Percentiles rank a stretch among this genome's conserved stretches.
Evolutionary conservation across 2,888 invertebrate species (phyloP).

Genomic region (Nematopogon swammerdamellus): DNA sequence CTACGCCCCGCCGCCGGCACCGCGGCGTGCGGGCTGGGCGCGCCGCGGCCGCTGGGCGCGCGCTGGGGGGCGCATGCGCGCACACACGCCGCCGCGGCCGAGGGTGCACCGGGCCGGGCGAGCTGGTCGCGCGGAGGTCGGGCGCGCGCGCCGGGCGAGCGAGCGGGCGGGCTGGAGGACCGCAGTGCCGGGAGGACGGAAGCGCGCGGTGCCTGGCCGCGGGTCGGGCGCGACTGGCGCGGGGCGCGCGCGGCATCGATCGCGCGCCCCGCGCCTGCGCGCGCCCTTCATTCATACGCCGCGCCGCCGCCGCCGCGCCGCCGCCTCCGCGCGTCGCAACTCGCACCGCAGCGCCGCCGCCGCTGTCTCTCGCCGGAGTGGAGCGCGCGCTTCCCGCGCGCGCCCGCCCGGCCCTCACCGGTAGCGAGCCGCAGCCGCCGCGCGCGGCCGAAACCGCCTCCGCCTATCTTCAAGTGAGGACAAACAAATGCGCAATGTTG

Average conservation of each 20-base stretch:
- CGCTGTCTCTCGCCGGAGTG: constrained; percentile 6
- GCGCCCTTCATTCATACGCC: constrained; percentile 6
- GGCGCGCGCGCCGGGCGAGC: constrained; percentile 5
- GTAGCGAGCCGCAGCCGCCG: constrained; percentile 9
- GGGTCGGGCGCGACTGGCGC: constrained; percentile 32
- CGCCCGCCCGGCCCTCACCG: constrained; percentile 7
- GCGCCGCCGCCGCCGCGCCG: constrained; percentile 12
- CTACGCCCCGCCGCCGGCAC: neutral
- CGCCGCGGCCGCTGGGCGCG: too few species aligned
- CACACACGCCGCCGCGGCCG: constrained; percentile 30
- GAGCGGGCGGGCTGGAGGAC: constrained; percentile 29
- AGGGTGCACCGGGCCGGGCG: constrained; percentile 22
- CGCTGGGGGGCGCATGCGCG: constrained; percentile 21
- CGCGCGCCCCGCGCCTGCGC: constrained; percentile 12
- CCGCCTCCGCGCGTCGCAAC: constrained; percentile 11
- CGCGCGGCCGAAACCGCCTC: constrained; percentile 1
- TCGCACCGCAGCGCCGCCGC: constrained; percentile 6
- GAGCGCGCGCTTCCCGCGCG: constrained; percentile 9
- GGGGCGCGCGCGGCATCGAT: constrained; percentile 12
- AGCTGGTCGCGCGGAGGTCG: too few species aligned
- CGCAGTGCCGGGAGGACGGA: constrained; percentile 25
- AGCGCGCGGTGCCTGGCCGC: constrained; percentile 26
- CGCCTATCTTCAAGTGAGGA: too few species aligned
- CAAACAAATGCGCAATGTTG: too few species aligned
- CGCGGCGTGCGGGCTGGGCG: constrained; percentile 10